These are phyloP conservation scores for Melanaphis sacchari DNA, from an alignment of 1,140 invertebrate species.

Conservation along the genomic window DNA sequence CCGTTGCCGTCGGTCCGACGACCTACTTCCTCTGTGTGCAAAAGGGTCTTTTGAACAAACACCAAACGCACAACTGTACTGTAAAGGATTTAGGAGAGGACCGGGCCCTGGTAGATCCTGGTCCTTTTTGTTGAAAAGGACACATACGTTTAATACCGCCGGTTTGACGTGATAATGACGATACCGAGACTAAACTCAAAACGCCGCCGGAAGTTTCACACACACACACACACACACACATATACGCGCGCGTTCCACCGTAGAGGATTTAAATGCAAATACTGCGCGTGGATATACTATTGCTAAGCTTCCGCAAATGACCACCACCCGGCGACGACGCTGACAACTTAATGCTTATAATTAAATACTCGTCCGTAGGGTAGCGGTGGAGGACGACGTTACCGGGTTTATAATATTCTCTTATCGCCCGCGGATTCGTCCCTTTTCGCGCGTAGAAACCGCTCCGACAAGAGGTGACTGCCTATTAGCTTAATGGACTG, in stretches of 20 bases:
- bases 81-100: conserved; percentile 16
- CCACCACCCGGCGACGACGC: not conserved
- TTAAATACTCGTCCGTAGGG: conserved; percentile 17
- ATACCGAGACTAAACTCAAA: conserved; percentile 25
- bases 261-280: conserved; percentile 37
- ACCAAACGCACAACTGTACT: not conserved
- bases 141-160: not conserved
- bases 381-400: not conserved
- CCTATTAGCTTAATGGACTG: conserved; percentile 38
- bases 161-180: conserved; percentile 29
- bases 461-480: not conserved
- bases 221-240: not conserved
- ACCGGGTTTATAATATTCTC: conserved; percentile 38
- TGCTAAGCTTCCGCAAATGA: conserved; percentile 45
- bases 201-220: conserved; percentile 47
- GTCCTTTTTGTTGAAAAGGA: conserved; percentile 22
- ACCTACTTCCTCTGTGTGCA: not conserved
- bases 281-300: not conserved
- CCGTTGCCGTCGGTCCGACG: not conserved
- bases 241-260: not conserved
- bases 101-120: not conserved
- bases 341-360: conserved; percentile 52
- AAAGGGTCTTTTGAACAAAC: conserved; percentile 40
- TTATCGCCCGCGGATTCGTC: conserved; percentile 34
- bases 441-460: not conserved